phyloP scores from a whole-genome alignment of 2,888 invertebrate species.

The Leucoptera coffeella region DNA sequence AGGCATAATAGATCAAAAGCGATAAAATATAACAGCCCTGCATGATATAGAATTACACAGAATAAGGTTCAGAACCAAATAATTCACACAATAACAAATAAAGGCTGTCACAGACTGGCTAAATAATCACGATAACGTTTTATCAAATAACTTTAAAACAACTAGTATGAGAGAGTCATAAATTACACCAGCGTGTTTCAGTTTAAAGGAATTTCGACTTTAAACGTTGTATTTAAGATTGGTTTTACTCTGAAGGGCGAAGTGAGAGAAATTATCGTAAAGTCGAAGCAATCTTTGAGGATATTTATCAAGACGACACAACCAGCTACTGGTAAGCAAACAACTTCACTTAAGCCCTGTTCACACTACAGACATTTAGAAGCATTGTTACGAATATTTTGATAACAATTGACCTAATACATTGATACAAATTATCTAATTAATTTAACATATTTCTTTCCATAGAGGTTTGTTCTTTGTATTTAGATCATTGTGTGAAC shows the following conservation, averaged over 20 bases:
- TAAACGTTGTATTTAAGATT: constrained; percentile 9
- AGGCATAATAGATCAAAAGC: too few species aligned
- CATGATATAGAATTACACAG: too few species aligned
- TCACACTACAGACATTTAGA: too few species aligned
- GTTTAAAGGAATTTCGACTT: constrained; percentile 10
- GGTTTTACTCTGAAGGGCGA: constrained; percentile 11
- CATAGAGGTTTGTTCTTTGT: too few species aligned
- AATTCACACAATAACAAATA: constrained; percentile 15
- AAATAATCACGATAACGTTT: constrained; percentile 48
- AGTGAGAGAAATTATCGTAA: constrained; percentile 37
- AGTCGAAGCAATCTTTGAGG: constrained; percentile 46
- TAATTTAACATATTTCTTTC: too few species aligned
- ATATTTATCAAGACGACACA: constrained; percentile 50
- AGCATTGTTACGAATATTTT: too few species aligned
- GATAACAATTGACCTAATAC: too few species aligned
- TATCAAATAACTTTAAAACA: constrained; percentile 51
- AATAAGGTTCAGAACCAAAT: neutral
- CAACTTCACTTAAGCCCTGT: constrained; percentile 40
- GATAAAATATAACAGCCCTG: too few species aligned
- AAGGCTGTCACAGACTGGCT: constrained; percentile 36
- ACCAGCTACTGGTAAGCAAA: constrained; percentile 48
- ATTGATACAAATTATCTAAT: too few species aligned
- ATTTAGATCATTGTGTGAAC: too few species aligned
- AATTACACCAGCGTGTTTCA: constrained; percentile 17
- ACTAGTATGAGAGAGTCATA: constrained; percentile 35